Percentiles rank a stretch among this genome's conserved stretches.
Evolutionary conservation across 2,113 vertebrate species (phyloP).

Genomic region (Colaptes auratus): DNA sequence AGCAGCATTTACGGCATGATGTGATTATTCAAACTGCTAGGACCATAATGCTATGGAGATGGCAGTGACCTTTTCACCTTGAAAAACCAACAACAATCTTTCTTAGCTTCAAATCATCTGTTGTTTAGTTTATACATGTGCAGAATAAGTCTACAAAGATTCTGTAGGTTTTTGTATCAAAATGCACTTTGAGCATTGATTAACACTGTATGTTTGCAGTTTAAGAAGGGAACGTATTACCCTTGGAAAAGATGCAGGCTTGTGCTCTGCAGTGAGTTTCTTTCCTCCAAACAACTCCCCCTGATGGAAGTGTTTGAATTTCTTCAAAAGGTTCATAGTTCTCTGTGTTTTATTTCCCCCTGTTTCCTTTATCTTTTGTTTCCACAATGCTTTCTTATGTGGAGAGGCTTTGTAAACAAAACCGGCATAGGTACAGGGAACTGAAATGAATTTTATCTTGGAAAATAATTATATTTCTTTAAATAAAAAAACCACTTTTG

Average conservation of each 20-base stretch:
- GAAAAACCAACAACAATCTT: neutral
- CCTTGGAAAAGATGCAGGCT: neutral
- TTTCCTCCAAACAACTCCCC: neutral
- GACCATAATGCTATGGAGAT: neutral
- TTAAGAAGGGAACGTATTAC: neutral
- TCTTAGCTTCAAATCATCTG: neutral
- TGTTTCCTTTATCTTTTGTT: neutral
- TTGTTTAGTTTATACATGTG: neutral
- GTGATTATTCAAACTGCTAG: neutral
- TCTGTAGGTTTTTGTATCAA: neutral
- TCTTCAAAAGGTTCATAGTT: neutral
- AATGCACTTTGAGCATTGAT: neutral
- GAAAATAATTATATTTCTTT: neutral
- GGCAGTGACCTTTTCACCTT: slow-evolving; percentile 9
- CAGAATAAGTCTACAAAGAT: neutral
- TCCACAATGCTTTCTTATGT: neutral
- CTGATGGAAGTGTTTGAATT: neutral
- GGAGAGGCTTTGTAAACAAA: neutral
- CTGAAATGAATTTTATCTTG: neutral
- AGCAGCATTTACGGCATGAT: neutral
- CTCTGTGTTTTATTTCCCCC: neutral
- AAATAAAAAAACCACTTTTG: neutral
- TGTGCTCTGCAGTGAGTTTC: neutral
- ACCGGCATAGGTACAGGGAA: neutral
- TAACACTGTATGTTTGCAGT: neutral